phyloP scores from a whole-genome alignment of 1,140 invertebrate species.

The Caenorhabditis tropicalis region DNA sequence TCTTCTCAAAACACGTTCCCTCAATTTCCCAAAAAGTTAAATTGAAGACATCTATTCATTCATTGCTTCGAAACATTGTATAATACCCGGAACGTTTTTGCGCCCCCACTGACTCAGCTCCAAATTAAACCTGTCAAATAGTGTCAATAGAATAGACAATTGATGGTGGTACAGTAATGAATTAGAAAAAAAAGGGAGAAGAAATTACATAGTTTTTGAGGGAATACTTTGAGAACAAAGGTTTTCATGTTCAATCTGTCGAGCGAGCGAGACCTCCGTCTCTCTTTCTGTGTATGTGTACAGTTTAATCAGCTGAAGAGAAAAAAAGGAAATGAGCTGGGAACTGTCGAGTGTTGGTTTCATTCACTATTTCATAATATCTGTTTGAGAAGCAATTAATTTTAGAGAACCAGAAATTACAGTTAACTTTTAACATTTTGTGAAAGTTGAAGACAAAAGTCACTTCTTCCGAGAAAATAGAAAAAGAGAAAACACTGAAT shows the following conservation, averaged over 20 bases:
- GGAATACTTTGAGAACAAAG: constrained; percentile 26
- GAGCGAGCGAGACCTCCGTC: not conserved
- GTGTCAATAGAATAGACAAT: constrained; percentile 35
- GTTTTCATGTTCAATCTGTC: constrained; percentile 12
- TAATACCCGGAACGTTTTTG: constrained; percentile 27
- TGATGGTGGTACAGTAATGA: constrained; percentile 19
- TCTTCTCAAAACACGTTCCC: not conserved
- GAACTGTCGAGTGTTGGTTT: not conserved
- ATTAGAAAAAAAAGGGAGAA: not conserved
- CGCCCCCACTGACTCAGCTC: constrained; percentile 9
- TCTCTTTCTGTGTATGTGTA: not conserved
- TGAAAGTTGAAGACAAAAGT: no score
- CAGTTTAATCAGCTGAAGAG: constrained; percentile 27
- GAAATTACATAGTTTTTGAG: constrained; percentile 31
- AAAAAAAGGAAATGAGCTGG: not conserved
- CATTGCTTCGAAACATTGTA: not conserved
- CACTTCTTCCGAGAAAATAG: no score
- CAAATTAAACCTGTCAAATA: constrained; percentile 35
- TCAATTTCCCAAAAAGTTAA: not conserved
- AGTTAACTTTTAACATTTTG: no score
- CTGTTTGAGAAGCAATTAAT: not conserved
- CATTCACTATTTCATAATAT: not conserved
- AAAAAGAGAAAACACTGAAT: no score
- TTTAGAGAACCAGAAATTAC: not conserved
- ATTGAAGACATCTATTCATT: not conserved